Conservation (phyloP, 2,113 vertebrate genomes). For the Machaerirhynchus nigripectus region DNA sequence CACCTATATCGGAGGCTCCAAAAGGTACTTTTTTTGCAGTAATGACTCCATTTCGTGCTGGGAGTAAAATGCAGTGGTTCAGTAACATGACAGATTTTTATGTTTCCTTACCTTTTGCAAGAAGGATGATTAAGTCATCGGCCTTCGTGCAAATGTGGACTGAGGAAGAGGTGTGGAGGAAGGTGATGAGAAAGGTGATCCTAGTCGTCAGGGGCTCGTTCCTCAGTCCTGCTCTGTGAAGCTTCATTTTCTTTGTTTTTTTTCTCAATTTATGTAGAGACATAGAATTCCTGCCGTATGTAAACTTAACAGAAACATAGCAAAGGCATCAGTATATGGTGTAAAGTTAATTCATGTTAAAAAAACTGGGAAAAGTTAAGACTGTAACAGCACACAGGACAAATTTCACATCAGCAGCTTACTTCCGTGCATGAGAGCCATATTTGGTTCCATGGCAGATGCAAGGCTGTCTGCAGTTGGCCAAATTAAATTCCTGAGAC, state of each 20-base stretch:
- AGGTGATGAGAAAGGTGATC: not conserved
- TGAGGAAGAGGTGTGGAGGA: not conserved
- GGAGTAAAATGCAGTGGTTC: slow-evolving; percentile 7
- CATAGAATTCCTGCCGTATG: accelerated
- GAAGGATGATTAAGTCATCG: not conserved
- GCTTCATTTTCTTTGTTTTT: not conserved
- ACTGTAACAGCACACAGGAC: not conserved
- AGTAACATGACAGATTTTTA: not conserved
- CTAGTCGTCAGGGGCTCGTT: not conserved
- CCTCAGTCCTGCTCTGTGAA: not conserved
- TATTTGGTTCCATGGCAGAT: not conserved
- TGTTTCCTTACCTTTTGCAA: not conserved
- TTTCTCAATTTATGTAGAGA: not conserved
- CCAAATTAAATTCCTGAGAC: not conserved
- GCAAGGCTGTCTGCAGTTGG: not conserved
- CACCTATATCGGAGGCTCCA: slow-evolving; percentile 84
- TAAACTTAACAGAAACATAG: not conserved
- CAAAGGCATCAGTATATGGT: not conserved
- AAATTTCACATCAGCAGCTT: not conserved
- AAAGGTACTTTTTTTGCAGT: slow-evolving; percentile 77
- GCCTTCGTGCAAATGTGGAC: not conserved
- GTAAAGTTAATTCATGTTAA: not conserved
- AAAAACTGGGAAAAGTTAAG: not conserved
- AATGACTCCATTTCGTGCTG: slow-evolving; percentile 49
- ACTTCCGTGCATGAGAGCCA: not conserved